Conservation (phyloP, 2,888 invertebrate species). For the Nowickia ferox region DNA sequence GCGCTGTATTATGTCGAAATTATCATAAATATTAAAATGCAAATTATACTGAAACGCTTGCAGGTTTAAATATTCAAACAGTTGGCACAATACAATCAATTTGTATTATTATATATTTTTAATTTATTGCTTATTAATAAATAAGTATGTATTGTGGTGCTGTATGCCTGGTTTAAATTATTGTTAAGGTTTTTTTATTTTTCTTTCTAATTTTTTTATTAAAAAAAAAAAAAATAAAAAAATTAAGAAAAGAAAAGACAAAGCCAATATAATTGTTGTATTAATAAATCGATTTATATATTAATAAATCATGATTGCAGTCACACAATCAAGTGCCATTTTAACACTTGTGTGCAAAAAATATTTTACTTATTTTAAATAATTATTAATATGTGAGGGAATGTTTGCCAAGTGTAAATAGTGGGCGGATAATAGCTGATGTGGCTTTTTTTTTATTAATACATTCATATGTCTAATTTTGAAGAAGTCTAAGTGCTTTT, state of each 20-base stretch:
- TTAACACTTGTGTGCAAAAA: slow-evolving; percentile 55
- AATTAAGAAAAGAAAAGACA: not conserved
- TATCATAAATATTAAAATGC: slow-evolving; percentile 70
- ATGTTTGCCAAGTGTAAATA: not conserved
- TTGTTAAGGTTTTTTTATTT: slow-evolving; percentile 4
- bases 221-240: slow-evolving; percentile 2
- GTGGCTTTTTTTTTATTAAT: not conserved
- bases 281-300: slow-evolving; percentile 62
- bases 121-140: slow-evolving; percentile 54
- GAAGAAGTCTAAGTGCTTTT: no score
- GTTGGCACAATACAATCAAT: slow-evolving; percentile 50
- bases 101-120: slow-evolving; percentile 57
- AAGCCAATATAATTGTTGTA: slow-evolving; percentile 29
- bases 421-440: not conserved
- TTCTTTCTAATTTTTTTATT: slow-evolving; percentile 9
- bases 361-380: not conserved
- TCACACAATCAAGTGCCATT: slow-evolving; percentile 53
- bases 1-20: slow-evolving; percentile 36
- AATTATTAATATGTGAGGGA: not conserved
- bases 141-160: not conserved
- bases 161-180: slow-evolving; percentile 36
- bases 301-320: slow-evolving; percentile 63
- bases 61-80: slow-evolving; percentile 46
- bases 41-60: slow-evolving; percentile 56
- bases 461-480: no score